Evolutionary conservation across 2,113 vertebrate species (phyloP).

Genomic region (Uropsilus gracilis): DNA sequence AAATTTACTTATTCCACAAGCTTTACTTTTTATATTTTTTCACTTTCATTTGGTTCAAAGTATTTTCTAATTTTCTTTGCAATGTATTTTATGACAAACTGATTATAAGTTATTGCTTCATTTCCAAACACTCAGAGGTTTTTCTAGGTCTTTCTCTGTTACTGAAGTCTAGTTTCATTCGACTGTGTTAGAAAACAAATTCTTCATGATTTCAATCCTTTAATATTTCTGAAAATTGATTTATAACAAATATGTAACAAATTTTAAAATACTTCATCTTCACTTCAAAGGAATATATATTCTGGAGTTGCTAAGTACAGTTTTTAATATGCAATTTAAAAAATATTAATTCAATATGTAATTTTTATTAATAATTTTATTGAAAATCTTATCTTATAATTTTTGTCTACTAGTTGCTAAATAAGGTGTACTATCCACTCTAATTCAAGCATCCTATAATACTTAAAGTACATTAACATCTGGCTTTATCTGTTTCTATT

Average conservation of each 20-base stretch:
- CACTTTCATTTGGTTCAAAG: not conserved
- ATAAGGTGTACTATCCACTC: too few relatives aligned
- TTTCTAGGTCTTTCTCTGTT: too few relatives aligned
- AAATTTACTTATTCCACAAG: not conserved
- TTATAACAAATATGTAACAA: too few relatives aligned
- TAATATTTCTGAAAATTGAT: too few relatives aligned
- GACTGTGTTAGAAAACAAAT: too few relatives aligned
- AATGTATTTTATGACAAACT: too few relatives aligned
- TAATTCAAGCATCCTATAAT: not conserved
- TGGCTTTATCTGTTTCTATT: not conserved
- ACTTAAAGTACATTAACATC: not conserved
- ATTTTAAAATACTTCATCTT: not conserved
- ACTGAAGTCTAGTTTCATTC: too few relatives aligned
- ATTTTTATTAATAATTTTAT: not conserved
- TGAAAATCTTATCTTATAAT: not conserved
- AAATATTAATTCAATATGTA: not conserved
- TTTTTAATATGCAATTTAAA: too few relatives aligned
- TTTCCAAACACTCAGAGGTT: too few relatives aligned
- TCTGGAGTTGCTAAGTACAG: not conserved
- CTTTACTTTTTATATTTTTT: not conserved
- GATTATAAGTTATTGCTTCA: too few relatives aligned
- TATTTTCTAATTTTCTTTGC: not conserved
- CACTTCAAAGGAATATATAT: not conserved
- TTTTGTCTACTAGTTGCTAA: not conserved
- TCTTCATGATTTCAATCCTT: too few relatives aligned